phyloP scores from a whole-genome alignment of 64 coral and sea anemone species.

The Stichodactyla mertensii region DNA sequence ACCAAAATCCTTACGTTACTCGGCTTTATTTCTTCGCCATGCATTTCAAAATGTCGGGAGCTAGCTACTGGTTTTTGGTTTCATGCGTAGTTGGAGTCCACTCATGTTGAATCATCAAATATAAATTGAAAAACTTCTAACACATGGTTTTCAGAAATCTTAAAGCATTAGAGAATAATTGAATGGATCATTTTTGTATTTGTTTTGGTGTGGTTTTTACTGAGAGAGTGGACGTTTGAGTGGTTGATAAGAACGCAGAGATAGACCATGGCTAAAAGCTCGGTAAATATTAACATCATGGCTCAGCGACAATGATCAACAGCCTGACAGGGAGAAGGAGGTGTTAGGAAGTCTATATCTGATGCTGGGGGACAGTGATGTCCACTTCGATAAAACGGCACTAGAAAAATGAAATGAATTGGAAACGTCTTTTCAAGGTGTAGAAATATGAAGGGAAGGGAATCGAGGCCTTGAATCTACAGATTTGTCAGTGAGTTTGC shows the following conservation, averaged over 20 bases:
- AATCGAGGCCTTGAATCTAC: neutral
- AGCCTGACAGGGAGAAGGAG: neutral
- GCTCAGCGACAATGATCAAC: neutral
- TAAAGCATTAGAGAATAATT: neutral
- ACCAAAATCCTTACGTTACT: too few relatives aligned
- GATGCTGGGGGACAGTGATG: neutral
- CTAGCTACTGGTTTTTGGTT: too few relatives aligned
- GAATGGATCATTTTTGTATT: neutral
- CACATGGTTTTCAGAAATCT: neutral
- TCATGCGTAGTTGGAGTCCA: neutral
- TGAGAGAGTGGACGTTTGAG: neutral
- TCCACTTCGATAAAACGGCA: neutral
- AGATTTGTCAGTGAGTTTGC: neutral
- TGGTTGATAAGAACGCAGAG: slow-evolving; percentile 2
- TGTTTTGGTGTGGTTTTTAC: slow-evolving; percentile 9
- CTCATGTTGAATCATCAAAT: neutral
- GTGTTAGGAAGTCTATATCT: slow-evolving; percentile 10
- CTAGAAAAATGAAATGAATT: neutral
- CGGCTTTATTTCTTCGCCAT: too few relatives aligned
- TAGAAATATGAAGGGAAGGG: neutral
- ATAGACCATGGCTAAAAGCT: neutral
- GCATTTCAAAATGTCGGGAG: too few relatives aligned
- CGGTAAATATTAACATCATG: slow-evolving; percentile 6
- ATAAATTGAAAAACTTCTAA: neutral
- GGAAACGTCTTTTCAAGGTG: neutral